Conservation (phyloP, 2,113 vertebrate genomes). For the Hoplias malabaricus region DNA sequence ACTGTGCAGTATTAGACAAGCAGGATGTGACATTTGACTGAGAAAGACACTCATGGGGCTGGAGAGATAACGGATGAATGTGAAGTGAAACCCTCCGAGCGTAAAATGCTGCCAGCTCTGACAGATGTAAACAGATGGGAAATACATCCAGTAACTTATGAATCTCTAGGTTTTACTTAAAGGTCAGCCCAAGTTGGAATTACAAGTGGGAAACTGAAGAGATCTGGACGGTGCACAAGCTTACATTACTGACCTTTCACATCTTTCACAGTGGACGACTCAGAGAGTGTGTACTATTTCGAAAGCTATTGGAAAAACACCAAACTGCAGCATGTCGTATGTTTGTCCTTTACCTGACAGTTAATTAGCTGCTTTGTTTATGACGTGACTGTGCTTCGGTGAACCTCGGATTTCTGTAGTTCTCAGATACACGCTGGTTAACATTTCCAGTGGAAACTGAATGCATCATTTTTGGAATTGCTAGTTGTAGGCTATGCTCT, state of each 20-base stretch:
- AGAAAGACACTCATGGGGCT: not conserved
- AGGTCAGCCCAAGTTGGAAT: not conserved
- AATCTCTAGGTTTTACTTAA: not conserved
- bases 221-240: not conserved
- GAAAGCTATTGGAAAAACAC: not conserved
- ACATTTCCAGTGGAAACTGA: not conserved
- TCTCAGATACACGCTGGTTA: too few relatives aligned
- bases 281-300: not conserved
- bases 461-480: not conserved
- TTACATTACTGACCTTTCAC: not conserved
- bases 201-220: not conserved
- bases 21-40: not conserved
- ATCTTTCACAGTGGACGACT: not conserved
- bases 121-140: slow-evolving; percentile 8
- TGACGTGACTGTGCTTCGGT: not conserved
- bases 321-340: not conserved
- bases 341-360: not conserved
- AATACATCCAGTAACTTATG: not conserved
- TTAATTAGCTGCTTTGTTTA: not conserved
- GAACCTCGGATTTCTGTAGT: not conserved
- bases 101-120: not conserved
- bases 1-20: not conserved
- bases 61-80: not conserved
- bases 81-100: not conserved
- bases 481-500: not conserved